Conservation (phyloP, 2,888 invertebrate genomes). For the Dryadula phaetusa region DNA sequence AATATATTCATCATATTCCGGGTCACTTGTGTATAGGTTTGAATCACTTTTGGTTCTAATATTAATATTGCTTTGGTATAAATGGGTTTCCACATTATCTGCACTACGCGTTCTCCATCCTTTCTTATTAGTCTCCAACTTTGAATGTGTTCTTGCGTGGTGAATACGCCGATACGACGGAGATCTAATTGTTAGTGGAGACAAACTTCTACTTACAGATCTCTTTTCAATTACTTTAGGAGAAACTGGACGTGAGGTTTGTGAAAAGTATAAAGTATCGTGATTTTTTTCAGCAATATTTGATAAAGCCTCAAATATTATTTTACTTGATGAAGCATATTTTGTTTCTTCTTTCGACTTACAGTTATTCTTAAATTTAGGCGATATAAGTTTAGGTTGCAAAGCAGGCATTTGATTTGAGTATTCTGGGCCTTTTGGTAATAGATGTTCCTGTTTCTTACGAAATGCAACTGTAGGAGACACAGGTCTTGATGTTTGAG, state of each 20-base stretch:
- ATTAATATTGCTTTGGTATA: constrained; percentile 48
- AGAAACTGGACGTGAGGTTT: constrained; percentile 73
- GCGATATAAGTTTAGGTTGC: constrained; percentile 71
- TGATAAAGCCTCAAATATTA: constrained; percentile 69
- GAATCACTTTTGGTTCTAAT: constrained; percentile 69
- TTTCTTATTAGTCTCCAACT: constrained; percentile 67
- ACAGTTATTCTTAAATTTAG: constrained; percentile 53
- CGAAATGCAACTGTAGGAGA: constrained; percentile 73
- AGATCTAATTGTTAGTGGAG: constrained; percentile 86
- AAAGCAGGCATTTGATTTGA: constrained; percentile 67
- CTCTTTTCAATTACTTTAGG: constrained; percentile 62
- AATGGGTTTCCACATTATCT: constrained; percentile 83
- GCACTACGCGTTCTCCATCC: constrained; percentile 86
- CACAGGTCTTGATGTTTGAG: constrained; percentile 76
- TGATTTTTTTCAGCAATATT: constrained; percentile 54
- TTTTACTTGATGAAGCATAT: constrained; percentile 64
- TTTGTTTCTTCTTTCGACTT: constrained; percentile 49
- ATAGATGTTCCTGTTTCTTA: constrained; percentile 54
- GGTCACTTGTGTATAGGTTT: constrained; percentile 74
- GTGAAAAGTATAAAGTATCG: constrained; percentile 67
- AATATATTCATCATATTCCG: constrained; percentile 88
- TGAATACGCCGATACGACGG: constrained; percentile 88
- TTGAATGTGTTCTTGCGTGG: constrained; percentile 72
- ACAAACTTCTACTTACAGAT: constrained; percentile 68
- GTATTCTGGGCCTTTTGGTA: constrained; percentile 54